These are phyloP conservation scores for Epiblema foenella DNA, from an alignment of 2,888 invertebrate genomes.

Conservation along the genomic window DNA sequence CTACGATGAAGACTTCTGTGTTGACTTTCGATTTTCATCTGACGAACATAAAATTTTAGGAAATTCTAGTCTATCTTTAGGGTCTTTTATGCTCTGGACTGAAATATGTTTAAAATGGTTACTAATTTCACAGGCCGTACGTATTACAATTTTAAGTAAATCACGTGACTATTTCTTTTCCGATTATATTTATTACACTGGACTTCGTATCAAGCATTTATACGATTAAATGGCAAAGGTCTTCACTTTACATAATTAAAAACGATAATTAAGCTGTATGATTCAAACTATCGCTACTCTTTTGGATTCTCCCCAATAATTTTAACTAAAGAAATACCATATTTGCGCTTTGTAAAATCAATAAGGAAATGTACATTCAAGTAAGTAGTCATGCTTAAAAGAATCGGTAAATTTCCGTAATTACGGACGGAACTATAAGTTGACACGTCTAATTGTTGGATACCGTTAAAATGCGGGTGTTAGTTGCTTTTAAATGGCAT, in stretches of 20 bases:
- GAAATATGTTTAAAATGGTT: not conserved
- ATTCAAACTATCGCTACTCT: not conserved
- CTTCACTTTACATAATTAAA: not conserved
- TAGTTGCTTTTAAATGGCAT: constrained; percentile 9
- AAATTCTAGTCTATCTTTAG: constrained; percentile 39
- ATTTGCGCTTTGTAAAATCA: not conserved
- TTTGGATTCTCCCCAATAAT: not conserved
- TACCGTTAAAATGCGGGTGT: constrained; percentile 8
- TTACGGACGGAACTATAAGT: constrained; percentile 12
- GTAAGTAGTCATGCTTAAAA: constrained; percentile 16
- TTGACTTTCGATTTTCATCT: not conserved
- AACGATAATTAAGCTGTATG: not conserved
- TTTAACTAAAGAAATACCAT: not conserved
- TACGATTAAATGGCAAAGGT: constrained; percentile 13
- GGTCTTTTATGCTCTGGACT: constrained; percentile 7
- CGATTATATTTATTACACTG: not conserved
- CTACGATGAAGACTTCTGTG: not conserved
- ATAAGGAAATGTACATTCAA: constrained; percentile 20
- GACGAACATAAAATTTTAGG: constrained; percentile 13
- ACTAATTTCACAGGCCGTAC: not conserved
- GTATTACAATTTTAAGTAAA: not conserved
- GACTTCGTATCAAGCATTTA: constrained; percentile 17
- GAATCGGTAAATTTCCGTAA: not conserved
- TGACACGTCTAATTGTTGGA: constrained; percentile 9
- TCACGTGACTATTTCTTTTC: constrained; percentile 19